These are phyloP conservation scores for Heliocidaris erythrogramma DNA, from an alignment of 35 echinoderm and acorn worm genomes.

Conservation along the genomic window DNA sequence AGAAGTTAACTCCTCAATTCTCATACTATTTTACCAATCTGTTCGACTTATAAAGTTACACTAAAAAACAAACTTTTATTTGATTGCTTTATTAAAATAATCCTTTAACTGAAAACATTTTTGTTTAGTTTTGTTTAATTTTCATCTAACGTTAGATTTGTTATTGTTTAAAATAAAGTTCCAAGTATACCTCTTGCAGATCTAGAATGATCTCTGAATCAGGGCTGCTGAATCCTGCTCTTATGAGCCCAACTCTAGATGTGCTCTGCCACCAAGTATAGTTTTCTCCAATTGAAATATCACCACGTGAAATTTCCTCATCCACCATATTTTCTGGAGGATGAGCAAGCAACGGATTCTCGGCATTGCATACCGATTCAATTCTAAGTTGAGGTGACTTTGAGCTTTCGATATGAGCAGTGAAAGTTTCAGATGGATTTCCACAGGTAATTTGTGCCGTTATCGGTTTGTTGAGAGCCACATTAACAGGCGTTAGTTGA, in stretches of 20 bases:
- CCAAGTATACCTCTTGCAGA: constrained; percentile 83
- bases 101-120: no score
- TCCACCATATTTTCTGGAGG: constrained; percentile 83
- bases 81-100: no score
- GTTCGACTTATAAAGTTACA: no score
- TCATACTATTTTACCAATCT: no score
- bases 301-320: no score
- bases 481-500: constrained; percentile 40
- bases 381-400: constrained; percentile 56
- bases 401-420: constrained; percentile 27
- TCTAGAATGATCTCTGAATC: constrained; percentile 77
- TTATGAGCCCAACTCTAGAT: constrained; percentile 62
- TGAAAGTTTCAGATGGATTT: constrained; percentile 44
- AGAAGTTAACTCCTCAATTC: no score
- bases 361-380: constrained; percentile 66
- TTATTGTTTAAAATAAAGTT: no score
- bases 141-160: no score
- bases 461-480: constrained; percentile 63
- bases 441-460: constrained; percentile 55
- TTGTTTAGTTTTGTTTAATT: not conserved
- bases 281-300: constrained; percentile 61
- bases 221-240: constrained; percentile 47
- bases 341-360: constrained; percentile 68
- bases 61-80: no score
- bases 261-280: constrained; percentile 99